Conservation (phyloP, 1,140 invertebrate genomes). For the Zaprionus davidi region DNA sequence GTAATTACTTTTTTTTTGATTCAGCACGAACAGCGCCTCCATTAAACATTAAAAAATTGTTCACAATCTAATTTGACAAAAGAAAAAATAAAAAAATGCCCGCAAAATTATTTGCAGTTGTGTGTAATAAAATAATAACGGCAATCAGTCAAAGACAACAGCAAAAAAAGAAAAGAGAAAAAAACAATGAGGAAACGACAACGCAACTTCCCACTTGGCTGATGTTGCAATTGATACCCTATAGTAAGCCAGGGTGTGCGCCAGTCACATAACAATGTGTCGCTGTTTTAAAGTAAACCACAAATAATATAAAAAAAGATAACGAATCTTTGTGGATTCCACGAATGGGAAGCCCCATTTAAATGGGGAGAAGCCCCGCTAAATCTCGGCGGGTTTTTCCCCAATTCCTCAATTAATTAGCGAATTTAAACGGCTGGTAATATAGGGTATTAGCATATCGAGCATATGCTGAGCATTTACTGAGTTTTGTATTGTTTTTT, state of each 20-base stretch:
- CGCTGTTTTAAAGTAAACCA: not conserved
- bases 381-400: not conserved
- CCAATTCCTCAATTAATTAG: not conserved
- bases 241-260: not conserved
- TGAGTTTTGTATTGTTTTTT: conserved; percentile 9
- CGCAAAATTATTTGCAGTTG: conserved; percentile 40
- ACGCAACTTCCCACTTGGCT: conserved; percentile 16
- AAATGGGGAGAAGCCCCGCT: not conserved
- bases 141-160: conserved; percentile 56
- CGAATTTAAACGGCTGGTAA: too few relatives aligned
- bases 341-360: not conserved
- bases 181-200: conserved; percentile 54
- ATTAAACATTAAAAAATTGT: conserved; percentile 38
- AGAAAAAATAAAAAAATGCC: conserved; percentile 35
- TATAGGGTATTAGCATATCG: conserved; percentile 4
- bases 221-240: conserved; percentile 22
- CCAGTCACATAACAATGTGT: not conserved
- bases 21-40: conserved; percentile 19
- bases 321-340: not conserved
- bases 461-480: not conserved
- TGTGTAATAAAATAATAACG: conserved; percentile 70
- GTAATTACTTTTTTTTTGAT: conserved; percentile 35
- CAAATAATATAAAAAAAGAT: not conserved
- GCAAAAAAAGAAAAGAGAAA: conserved; percentile 1
- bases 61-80: conserved; percentile 58